Evolutionary conservation across 2,797 vertebrate genomes (phyloP), one percentile per base, ranked within the genome.

Genomic region (Peromyscus aztecus): DNA sequence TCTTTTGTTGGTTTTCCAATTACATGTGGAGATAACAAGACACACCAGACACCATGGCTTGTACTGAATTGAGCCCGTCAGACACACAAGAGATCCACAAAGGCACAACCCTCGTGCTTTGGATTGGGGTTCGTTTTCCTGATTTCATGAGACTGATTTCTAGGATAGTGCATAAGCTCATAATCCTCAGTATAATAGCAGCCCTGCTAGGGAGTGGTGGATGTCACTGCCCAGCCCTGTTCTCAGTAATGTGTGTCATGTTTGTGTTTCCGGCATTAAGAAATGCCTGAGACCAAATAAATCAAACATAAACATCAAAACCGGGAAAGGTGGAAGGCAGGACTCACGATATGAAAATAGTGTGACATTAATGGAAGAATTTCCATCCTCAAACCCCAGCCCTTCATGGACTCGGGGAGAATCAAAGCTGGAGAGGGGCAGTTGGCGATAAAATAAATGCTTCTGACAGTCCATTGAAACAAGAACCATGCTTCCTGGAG

Each of bases 221-320:
- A 63, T 75, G 37, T 83, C 88, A 92, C 24, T 49, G 88, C 65
- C 73, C 13, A 77, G 31, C 52, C 65, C 73, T 31, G 12, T 46
- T 95, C 88, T 96, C 77, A 94, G 59, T 76, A 84, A 93, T 46
- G 6, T 63, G 17, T 46, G 9, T n/a, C 10, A 4, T 77, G 61
- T 81, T 93, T 89, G 8, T 85, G 77, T 49, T 73, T 83, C 49
- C 55, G 80, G 40, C 10, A 61, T 67, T 94, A 80, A 87, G 29
- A 89, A 97, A 94, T 27, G 92, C 86, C 85, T 91, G 80, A 19
- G 31, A 29, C 85, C 80, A 77, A 90, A 63, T 4, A 94, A 95
- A 91, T 77, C 37, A 91, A 93, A 34, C 67, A 75, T 87, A 77
- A 91, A 67, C 23, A 96, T 92, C 78, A 80, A 82, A 95, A 87